phyloP scores from a whole-genome alignment of 2,888 invertebrate species.

The Allophyes oxyacanthae region DNA sequence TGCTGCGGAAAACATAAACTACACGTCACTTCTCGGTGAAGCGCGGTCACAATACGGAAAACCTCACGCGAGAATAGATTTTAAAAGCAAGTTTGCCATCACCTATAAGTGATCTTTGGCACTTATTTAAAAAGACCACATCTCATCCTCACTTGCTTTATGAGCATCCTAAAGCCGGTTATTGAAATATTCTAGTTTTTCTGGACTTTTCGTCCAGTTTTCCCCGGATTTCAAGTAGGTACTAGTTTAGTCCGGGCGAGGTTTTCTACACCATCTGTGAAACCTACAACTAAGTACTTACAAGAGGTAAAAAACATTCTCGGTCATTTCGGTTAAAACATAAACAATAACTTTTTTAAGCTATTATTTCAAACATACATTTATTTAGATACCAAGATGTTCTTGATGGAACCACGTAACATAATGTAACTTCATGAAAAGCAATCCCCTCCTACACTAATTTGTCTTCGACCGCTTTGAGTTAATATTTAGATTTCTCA shows the following conservation, averaged over 20 bases:
- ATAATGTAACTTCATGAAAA: conserved; percentile 29
- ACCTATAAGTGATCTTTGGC: too few species aligned
- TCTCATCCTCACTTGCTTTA: conserved; percentile 25
- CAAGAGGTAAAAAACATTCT: too few species aligned
- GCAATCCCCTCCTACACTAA: conserved; percentile 26
- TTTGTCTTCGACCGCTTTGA: conserved; percentile 20
- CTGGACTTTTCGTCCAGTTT: too few species aligned
- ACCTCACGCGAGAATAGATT: conserved; percentile 69
- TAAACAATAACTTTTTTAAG: too few species aligned
- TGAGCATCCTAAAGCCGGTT: conserved; percentile 3
- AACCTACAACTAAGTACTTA: too few species aligned
- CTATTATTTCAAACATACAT: conserved; percentile 25
- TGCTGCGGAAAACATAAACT: conserved; percentile 70
- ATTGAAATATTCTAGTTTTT: not conserved
- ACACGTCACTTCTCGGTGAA: conserved; percentile 68
- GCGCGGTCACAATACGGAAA: conserved; percentile 76
- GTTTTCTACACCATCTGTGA: too few species aligned
- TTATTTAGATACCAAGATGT: conserved; percentile 4
- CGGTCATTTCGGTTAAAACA: too few species aligned
- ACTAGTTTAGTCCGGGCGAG: too few species aligned
- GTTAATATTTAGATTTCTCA: conserved; percentile 43
- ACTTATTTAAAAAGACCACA: conserved; percentile 8
- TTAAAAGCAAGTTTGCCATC: conserved; percentile 37
- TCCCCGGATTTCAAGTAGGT: too few species aligned
- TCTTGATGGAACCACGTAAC: conserved; percentile 5